Evolutionary conservation across 2,888 invertebrate species (phyloP).

Genomic region (Leucophora obtusa): DNA sequence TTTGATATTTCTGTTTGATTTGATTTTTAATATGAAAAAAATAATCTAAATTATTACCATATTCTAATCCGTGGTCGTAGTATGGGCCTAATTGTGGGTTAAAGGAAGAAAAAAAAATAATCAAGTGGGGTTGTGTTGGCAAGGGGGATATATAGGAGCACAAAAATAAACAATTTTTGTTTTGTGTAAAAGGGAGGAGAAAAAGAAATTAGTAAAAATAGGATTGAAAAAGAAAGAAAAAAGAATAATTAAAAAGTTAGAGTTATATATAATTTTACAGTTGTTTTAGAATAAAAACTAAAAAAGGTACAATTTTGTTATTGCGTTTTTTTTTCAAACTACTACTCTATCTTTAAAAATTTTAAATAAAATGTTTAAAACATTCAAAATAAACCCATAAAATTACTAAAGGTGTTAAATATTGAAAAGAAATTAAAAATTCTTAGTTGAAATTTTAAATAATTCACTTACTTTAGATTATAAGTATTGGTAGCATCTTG

Average conservation of each 20-base stretch:
- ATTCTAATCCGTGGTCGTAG: conserved; percentile 94
- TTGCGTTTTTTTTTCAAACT: conserved; percentile 11
- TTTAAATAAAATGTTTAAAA: conserved; percentile 1
- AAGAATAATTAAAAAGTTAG: conserved; percentile 56
- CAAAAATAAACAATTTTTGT: conserved; percentile 40
- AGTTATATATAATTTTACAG: conserved; percentile 23
- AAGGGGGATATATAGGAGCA: conserved; percentile 14
- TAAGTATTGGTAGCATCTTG: conserved; percentile 89
- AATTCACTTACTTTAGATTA: conserved; percentile 87
- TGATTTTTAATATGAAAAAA: conserved; percentile 66
- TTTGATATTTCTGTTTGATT: conserved; percentile 44
- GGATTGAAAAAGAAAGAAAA: conserved; percentile 57
- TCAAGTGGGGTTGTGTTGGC: conserved; percentile 35
- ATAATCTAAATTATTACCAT: conserved; percentile 85
- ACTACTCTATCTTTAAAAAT: conserved; percentile 13
- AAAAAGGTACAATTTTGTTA: neutral
- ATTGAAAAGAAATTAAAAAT: neutral
- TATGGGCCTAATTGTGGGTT: conserved; percentile 83
- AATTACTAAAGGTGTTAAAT: conserved; percentile 28
- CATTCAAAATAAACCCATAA: neutral
- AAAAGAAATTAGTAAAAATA: conserved; percentile 4
- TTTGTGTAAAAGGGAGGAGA: conserved; percentile 26
- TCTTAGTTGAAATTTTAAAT: neutral
- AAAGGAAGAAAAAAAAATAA: conserved; percentile 39
- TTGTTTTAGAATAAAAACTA: conserved; percentile 16